Percentiles rank a stretch among this genome's conserved stretches.
These are phyloP conservation scores for Penaeus monodon DNA, from an alignment of 2,888 invertebrate species.

Conservation along the genomic window DNA sequence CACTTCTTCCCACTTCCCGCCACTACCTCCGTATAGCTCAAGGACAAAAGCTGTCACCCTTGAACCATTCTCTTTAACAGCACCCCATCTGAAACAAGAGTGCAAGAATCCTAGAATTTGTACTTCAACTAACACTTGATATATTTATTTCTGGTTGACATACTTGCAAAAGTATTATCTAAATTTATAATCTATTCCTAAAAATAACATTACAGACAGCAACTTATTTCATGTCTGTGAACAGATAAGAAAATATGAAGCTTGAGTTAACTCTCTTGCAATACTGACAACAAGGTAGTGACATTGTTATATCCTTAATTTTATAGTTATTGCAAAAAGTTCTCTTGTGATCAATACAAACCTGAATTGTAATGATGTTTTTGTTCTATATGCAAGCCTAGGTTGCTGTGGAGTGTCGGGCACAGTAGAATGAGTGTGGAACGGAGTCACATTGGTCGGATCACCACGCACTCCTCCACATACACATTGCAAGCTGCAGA, in stretches of 20 bases:
- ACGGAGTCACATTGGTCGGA: slow-evolving; percentile 80
- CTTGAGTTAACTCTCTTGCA: too few species aligned
- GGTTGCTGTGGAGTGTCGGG: slow-evolving; percentile 81
- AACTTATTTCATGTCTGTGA: too few species aligned
- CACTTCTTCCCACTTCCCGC: slow-evolving; percentile 79
- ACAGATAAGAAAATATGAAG: too few species aligned
- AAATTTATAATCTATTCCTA: too few species aligned
- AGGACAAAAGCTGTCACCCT: slow-evolving; percentile 82
- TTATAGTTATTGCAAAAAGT: too few species aligned
- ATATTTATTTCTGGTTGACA: too few species aligned
- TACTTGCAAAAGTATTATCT: too few species aligned
- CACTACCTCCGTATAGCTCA: slow-evolving; percentile 74
- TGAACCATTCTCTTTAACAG: slow-evolving; percentile 84
- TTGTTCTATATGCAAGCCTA: slow-evolving; percentile 80
- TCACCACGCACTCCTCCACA: slow-evolving; percentile 58
- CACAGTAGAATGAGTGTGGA: slow-evolving; percentile 84
- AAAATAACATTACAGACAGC: too few species aligned
- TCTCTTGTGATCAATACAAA: slow-evolving; percentile 31
- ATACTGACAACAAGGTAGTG: too few species aligned
- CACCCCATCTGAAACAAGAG: slow-evolving; percentile 74
- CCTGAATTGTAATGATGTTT: slow-evolving; percentile 73
- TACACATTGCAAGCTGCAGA: slow-evolving; percentile 54
- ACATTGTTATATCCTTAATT: too few species aligned
- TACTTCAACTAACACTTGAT: too few species aligned
- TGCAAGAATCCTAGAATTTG: too few species aligned